Base-by-base conservation (phyloP, 1,140 invertebrate genomes). In the Macrobrachium rosenbergii region DNA sequence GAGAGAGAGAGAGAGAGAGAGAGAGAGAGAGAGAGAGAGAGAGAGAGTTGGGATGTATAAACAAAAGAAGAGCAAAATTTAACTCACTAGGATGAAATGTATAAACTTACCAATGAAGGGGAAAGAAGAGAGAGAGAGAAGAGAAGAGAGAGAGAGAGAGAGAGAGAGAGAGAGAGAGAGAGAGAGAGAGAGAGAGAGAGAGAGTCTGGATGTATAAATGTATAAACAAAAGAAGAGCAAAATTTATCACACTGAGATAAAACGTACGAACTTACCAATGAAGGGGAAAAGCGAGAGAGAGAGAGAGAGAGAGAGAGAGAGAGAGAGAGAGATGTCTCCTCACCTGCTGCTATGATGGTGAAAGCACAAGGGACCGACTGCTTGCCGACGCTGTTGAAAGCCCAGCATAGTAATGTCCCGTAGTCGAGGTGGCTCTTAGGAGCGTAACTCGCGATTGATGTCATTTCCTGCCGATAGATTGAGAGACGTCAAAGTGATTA, bases 391-490 rank as follows among this genome's bases (percentile, higher is more conserved):
- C 93, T 92, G 91, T 96, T 96, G 84, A 92, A 94, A 2, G 96
- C 96, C 96, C 96, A 97, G 91, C 97, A 98, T 12, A 95, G 95
- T 0, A 98, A 92, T 83, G 95, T 90, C 12, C 92, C 92, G 73
- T 91, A 92, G 88, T 92, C 91, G 76, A 91, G 88, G 88, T 91
- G 91, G 43, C 89, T 90, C 76, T 90, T 89, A 60, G 91, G 89
- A 58, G 91, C 90, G 88, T 92, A 92, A 69, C 90, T 88, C 69
- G 97, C 88, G 5, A 88, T 83, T 14, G 88, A 88, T 14, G 78
- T 85, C 45, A 88, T 76, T 28, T 83, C 88, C 88, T 88, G 83
- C 5, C 63, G 52, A 45, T 19, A 19, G 79, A 59, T 17, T 45
- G 60, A 67, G 79, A 60, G 21, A n/a, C 14, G 19, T 23, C 7